Evolutionary conservation across 2,797 vertebrate genomes (phyloP).

Genomic region (Telmatherina bonti): DNA sequence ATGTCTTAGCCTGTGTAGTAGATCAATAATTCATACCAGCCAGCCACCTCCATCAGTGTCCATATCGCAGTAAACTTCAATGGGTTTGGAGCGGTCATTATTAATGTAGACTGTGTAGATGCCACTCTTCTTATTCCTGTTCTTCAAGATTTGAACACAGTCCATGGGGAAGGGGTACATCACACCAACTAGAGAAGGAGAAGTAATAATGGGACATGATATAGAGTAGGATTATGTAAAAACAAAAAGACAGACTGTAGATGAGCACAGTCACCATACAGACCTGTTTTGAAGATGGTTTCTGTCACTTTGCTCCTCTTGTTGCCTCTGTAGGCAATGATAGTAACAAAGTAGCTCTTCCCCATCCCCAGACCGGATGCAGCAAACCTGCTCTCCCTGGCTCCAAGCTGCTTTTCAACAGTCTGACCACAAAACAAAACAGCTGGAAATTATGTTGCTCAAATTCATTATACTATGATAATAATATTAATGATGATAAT

Average conservation of each 20-base stretch:
- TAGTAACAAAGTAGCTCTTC: constrained; percentile 79
- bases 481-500: no score
- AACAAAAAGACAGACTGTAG: neutral
- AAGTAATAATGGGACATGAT: neutral
- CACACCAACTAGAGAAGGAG: constrained; percentile 72
- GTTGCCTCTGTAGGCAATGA: constrained; percentile 85
- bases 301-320: constrained; percentile 81
- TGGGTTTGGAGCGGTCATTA: constrained; percentile 72
- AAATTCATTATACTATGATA: neutral
- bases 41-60: constrained; percentile 89
- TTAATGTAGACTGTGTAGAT: constrained; percentile 86
- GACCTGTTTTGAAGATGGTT: constrained; percentile 87
- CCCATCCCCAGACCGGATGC: constrained; percentile 81
- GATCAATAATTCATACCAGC: constrained; percentile 75
- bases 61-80: constrained; percentile 91
- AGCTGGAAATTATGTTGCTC: constrained; percentile 5
- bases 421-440: constrained; percentile 59
- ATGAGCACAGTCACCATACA: neutral
- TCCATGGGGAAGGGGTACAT: constrained; percentile 84
- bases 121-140: constrained; percentile 79
- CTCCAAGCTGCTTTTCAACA: constrained; percentile 78
- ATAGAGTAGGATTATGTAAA: neutral
- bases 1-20: neutral
- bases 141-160: constrained; percentile 87
- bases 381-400: constrained; percentile 71